Evolutionary conservation across 2,113 vertebrate genomes (phyloP).

Genomic region (Picathartes gymnocephalus): DNA sequence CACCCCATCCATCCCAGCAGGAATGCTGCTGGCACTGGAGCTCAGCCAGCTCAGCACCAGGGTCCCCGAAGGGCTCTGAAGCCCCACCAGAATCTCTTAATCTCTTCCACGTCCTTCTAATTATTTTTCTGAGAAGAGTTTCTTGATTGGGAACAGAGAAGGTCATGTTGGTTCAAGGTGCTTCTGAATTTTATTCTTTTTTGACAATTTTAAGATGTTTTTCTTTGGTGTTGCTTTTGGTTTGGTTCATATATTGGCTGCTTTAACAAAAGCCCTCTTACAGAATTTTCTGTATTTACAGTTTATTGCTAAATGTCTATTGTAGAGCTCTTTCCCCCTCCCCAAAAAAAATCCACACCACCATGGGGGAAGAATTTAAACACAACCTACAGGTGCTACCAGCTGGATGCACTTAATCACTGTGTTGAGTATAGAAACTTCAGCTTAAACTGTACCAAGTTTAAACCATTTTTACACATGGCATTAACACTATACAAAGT

Average conservation of each 20-base stretch:
- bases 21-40: background rate
- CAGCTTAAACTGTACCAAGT: background rate
- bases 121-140: background rate
- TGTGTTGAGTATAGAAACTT: background rate
- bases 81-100: background rate
- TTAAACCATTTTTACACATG: background rate
- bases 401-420: background rate
- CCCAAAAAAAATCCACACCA: background rate
- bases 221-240: background rate
- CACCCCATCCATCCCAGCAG: no score
- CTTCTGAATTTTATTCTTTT: background rate
- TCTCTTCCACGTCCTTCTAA: background rate
- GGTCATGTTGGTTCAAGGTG: accelerated
- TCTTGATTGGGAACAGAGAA: background rate
- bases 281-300: background rate
- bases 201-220: background rate
- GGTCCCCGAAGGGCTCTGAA: background rate
- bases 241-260: background rate
- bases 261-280: background rate
- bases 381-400: background rate
- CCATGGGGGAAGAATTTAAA: background rate
- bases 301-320: background rate
- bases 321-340: background rate
- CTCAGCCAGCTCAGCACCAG: background rate
- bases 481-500: background rate